A percentile compares a stretch with the other conserved stretches of the same genome.
phyloP scores from a whole-genome alignment of 2,113 vertebrate species.

The Salvelinus alpinus region DNA sequence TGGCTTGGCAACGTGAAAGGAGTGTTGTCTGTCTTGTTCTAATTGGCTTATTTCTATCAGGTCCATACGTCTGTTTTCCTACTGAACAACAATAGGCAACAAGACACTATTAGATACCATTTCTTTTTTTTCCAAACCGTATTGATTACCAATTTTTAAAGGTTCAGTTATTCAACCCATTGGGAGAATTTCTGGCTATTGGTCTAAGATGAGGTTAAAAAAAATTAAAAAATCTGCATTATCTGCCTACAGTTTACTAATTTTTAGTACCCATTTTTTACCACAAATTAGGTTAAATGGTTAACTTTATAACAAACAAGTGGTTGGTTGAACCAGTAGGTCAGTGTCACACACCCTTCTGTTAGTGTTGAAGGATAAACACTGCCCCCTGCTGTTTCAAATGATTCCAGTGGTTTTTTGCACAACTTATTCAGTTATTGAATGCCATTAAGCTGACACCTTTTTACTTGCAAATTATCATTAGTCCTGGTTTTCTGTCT shows the following conservation, averaged over 20 bases:
- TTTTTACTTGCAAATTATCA: too few species aligned
- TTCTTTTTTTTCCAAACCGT: not conserved
- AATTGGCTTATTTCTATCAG: not conserved
- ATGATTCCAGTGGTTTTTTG: slow-evolving; percentile 14
- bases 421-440: slow-evolving; percentile 20
- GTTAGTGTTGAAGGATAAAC: slow-evolving; percentile 46
- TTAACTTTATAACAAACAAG: not conserved
- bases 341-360: not conserved
- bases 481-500: not conserved
- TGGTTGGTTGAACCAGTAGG: not conserved
- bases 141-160: not conserved
- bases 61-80: slow-evolving; percentile 34
- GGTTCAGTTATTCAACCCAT: not conserved
- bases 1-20: not conserved
- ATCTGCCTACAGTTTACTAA: slow-evolving; percentile 26
- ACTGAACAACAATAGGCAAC: slow-evolving; percentile 37
- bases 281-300: not conserved
- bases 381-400: slow-evolving; percentile 71
- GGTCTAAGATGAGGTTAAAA: slow-evolving; percentile 43
- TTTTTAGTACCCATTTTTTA: not conserved
- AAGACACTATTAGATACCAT: not conserved
- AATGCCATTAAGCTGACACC: not conserved
- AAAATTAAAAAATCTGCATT: slow-evolving; percentile 5
- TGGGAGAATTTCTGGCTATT: not conserved
- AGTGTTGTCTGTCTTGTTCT: slow-evolving; percentile 23